Conservation (phyloP, 2,888 invertebrate species). For the Heliconius erato region DNA sequence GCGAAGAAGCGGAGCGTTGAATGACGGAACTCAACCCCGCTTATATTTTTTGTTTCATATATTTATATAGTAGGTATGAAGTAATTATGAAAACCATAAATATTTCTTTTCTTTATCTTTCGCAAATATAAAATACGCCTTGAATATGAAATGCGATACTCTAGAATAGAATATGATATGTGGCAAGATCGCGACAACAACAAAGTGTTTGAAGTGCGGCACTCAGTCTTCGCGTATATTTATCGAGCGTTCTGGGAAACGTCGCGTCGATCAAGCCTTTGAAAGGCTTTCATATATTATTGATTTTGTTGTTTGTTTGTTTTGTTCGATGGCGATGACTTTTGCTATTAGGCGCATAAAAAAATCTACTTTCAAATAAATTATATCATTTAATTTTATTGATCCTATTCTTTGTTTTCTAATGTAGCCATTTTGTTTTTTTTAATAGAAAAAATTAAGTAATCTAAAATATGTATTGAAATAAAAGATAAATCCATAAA, state of each 20-base stretch:
- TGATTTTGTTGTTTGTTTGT: constrained; percentile 27
- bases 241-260: constrained; percentile 40
- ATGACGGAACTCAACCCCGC: too few species aligned
- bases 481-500: too few species aligned
- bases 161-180: constrained; percentile 38
- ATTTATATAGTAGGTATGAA: too few species aligned
- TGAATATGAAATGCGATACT: constrained; percentile 44
- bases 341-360: not conserved
- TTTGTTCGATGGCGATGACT: constrained; percentile 8
- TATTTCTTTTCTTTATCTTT: not conserved
- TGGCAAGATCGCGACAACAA: constrained; percentile 38
- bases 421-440: too few species aligned
- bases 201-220: constrained; percentile 40
- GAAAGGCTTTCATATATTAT: constrained; percentile 32
- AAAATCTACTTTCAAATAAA: not conserved
- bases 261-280: constrained; percentile 39
- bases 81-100: not conserved
- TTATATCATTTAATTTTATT: not conserved
- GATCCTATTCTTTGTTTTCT: too few species aligned
- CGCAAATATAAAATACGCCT: constrained; percentile 22
- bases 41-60: too few species aligned
- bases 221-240: constrained; percentile 42
- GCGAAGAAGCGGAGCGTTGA: too few species aligned
- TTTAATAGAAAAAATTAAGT: too few species aligned
- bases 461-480: too few species aligned